A percentile compares a stretch with the other conserved stretches of the same genome.
Evolutionary conservation across 2,797 vertebrate species (phyloP).

Genomic region (Odontamblyopus rebecca): DNA sequence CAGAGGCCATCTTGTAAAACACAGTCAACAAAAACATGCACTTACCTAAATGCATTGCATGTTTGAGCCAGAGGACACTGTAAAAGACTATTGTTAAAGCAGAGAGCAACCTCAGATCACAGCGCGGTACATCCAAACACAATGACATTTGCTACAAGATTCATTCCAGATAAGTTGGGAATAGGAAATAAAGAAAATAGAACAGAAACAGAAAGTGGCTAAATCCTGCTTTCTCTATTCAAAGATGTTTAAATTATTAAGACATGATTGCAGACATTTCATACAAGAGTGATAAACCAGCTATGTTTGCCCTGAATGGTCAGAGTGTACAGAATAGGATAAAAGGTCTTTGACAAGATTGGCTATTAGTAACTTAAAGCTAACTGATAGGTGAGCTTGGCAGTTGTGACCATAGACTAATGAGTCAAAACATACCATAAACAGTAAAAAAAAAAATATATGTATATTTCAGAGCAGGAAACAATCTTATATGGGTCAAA

Average conservation of each 20-base stretch:
- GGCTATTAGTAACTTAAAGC: neutral
- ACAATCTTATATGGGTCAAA: neutral
- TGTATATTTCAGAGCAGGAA: no score
- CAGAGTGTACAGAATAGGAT: no score
- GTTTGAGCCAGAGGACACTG: neutral
- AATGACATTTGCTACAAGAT: neutral
- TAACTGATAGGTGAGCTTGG: neutral
- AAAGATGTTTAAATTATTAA: neutral
- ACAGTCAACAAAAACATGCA: constrained; percentile 22
- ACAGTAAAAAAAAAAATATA: no score
- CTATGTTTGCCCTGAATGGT: no score
- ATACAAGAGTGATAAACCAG: no score
- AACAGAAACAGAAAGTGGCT: neutral
- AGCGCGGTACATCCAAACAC: neutral
- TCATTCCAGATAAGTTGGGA: neutral
- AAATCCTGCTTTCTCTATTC: neutral
- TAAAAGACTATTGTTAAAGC: neutral
- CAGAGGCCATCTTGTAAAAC: constrained; percentile 12
- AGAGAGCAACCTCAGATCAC: neutral
- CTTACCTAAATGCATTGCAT: constrained; percentile 5
- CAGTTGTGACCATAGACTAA: neutral
- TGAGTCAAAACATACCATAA: neutral
- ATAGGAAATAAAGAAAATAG: neutral
- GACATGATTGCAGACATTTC: no score
- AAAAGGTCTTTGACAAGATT: no score